Base-by-base conservation (phyloP, 2,888 invertebrate genomes). In the Margaritifera margaritifera region DNA sequence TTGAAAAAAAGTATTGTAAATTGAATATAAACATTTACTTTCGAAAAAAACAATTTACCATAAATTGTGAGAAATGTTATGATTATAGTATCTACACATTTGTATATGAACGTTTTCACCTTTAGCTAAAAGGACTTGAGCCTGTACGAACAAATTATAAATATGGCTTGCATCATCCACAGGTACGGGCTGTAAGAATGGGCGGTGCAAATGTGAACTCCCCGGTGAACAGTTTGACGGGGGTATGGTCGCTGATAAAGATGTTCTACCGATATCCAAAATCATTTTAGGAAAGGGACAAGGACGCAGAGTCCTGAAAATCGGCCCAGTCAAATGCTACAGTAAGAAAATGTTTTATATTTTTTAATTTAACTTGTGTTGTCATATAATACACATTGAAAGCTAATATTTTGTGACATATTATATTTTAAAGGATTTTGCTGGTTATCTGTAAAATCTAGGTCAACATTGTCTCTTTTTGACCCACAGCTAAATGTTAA, bases 301-400 rank as follows among this genome's bases (percentile, higher is more conserved):
- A 2, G 74, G 74, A 19, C 53, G 8, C 18, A 57, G 76, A 24
- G 68, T 22, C 6, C 24, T 76, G 42, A 51, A 24, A n/a, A 42
- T 73, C 18, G 76, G 73, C n/a, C 63, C 69, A n/a, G 57, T 75
- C 6, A 63, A 64, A 59, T 78, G 77, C 31, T 75, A 61, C 61
- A 63, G 77, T 78, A 69, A 22, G 62, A 54, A n/a, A 25, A 54
- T 6, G 42, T 54, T 57, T 42, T 4, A 20, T 56, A 20, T 31
- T 20, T 25, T 61, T 8, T 31, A 22, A 15, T 27, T 22, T 42
- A 15, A 42, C 15, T 42, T 42, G 42, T 42, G 11, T 42, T 42
- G 42, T 42, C 42, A 42, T 42, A 42, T 11, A 42, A 15, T 42
- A 15, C 11, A 11, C 42, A 42, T 11, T 42, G 11, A 8, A 42